Conservation (phyloP, 2,797 vertebrate genomes). For the Tarsius wallacei region DNA sequence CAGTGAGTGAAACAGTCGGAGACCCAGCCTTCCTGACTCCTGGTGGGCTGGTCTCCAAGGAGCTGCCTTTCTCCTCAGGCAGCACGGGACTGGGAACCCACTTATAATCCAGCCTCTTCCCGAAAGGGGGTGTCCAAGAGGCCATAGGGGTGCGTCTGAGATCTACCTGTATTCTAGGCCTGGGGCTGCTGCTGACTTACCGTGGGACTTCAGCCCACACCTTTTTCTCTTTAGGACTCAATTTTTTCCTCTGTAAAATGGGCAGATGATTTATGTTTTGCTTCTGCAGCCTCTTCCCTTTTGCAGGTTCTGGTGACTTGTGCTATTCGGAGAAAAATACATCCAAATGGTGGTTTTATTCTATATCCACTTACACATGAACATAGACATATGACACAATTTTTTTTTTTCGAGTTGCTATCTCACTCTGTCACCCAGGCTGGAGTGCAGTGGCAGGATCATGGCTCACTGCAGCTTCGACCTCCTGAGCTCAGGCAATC, state of each 20-base stretch:
- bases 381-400: background rate
- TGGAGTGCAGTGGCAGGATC: too few species aligned
- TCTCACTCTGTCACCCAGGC: too few species aligned
- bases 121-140: background rate
- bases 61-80: background rate
- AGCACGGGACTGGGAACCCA: too few species aligned
- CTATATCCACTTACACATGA: background rate
- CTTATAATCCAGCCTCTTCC: background rate
- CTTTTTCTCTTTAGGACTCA: background rate
- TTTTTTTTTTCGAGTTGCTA: too few species aligned
- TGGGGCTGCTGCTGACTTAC: background rate
- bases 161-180: background rate
- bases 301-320: background rate
- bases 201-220: background rate
- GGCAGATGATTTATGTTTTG: background rate
- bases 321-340: background rate
- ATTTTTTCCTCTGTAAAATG: conserved; percentile 19
- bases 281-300: background rate
- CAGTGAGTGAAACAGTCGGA: background rate
- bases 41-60: background rate
- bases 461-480: too few species aligned
- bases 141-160: background rate
- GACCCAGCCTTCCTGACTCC: background rate
- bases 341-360: background rate
- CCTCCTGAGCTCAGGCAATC: too few species aligned